Base-by-base conservation (phyloP, 2,888 invertebrate genomes). In the Campoplex capitator region DNA sequence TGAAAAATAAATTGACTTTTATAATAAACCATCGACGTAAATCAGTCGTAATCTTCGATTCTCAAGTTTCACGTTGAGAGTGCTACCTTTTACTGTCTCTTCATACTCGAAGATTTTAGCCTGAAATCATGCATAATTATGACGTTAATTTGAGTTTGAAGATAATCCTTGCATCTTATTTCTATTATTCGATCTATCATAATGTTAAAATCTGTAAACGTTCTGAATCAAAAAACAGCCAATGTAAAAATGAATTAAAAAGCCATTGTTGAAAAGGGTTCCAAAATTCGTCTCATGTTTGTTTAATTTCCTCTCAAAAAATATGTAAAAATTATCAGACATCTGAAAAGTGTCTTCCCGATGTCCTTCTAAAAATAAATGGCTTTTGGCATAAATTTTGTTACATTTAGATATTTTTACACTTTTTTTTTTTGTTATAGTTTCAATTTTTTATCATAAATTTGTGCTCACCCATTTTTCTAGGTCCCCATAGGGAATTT, bases 1-100 rank as follows among this genome's bases (percentile, higher is more conserved):
- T 51, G 54, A 83, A 38, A 68, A 84, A 84, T 89, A 76, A 85
- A 84, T 58, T 54, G 79, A 80, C 78, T 83, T 78, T 76, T 77
- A 75, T 81, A 79, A 81, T 54, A 67, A 76, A 18, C 38, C 8
- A 8, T 54, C 23, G 38, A 38, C 18, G 54, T 18, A 13, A 42
- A 38, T 23, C n/a, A 23, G 23, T 42, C 18, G 56, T 16, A 32
- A 71, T 28, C 18, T 42, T 0, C 45, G 13, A 70, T 70, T 16
- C 48, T 48, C 48, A 48, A 28, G 9, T 32, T 48, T 18, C 45
- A 11, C 6, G 28, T 38, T 32, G 3, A 48, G 42, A 28, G 23
- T 13, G 42, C 42, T 68, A 18, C 67, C 48, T 28, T 48, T 71
- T 51, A 9, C 70, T 18, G 18, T 16, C 38, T 67, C 16, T 68